phyloP scores from a whole-genome alignment of 2,113 vertebrate genomes.

The Dendrocopos noguchii region DNA sequence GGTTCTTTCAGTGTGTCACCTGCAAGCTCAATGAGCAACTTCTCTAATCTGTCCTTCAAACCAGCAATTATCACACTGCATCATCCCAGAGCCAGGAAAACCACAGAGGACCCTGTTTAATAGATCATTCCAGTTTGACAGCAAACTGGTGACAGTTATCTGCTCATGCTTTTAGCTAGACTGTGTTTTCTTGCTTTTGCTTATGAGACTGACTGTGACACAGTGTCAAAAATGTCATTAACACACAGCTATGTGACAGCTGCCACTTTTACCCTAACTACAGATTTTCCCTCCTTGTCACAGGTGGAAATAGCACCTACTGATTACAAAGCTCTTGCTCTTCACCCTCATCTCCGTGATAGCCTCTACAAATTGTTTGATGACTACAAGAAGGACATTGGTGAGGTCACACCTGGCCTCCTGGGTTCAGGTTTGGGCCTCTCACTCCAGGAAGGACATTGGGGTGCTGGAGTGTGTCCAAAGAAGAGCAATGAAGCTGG shows the following conservation, averaged over 20 bases:
- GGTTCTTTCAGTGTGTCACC: background rate
- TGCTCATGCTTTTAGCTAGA: background rate
- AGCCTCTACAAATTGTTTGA: background rate
- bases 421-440: too few species aligned
- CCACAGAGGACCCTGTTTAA: background rate
- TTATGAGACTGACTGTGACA: background rate
- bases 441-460: background rate
- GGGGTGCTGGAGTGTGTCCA: background rate
- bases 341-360: background rate
- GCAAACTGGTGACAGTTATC: background rate
- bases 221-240: background rate
- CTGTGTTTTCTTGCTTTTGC: background rate
- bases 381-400: background rate
- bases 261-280: background rate
- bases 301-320: background rate
- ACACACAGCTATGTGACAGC: constrained; percentile 13
- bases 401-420: too few species aligned
- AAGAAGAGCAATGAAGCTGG: too few species aligned
- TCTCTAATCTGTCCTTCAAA: background rate
- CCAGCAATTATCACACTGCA: background rate
- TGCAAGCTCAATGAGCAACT: background rate
- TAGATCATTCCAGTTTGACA: background rate
- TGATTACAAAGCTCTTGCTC: background rate
- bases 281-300: background rate
- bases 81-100: background rate